Evolutionary conservation across 2,888 invertebrate species (phyloP).

Genomic region (Venusia cambrica): DNA sequence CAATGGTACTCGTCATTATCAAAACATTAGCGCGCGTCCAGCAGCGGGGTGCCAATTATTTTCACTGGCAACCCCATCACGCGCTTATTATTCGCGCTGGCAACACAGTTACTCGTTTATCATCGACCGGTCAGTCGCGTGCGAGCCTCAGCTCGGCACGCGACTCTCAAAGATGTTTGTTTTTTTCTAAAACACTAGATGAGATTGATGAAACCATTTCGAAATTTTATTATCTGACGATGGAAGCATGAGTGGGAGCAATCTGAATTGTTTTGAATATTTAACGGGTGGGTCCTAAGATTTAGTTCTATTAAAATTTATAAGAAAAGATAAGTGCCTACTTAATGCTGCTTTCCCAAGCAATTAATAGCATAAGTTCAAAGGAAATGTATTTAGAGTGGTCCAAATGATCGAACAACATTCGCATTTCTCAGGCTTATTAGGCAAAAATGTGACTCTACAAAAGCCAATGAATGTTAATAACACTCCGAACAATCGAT

Average conservation of each 20-base stretch:
- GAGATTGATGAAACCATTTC: constrained; percentile 32
- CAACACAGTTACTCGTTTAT: constrained; percentile 66
- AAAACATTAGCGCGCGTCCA: constrained; percentile 71
- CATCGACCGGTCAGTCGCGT: constrained; percentile 53
- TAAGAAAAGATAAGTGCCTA: constrained; percentile 3
- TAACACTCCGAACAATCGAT: constrained; percentile 38
- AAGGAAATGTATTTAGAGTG: constrained; percentile 22
- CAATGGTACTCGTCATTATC: constrained; percentile 72
- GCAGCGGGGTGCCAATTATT: constrained; percentile 79
- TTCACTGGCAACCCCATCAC: constrained; percentile 69
- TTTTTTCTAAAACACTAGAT: constrained; percentile 43
- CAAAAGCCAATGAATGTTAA: constrained; percentile 49
- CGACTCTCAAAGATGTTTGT: constrained; percentile 34
- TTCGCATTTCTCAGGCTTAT: constrained; percentile 54
- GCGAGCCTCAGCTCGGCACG: constrained; percentile 42
- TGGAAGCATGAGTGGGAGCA: constrained; percentile 17
- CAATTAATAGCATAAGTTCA: constrained; percentile 19
- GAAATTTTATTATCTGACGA: constrained; percentile 29
- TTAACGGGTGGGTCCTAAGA: no score
- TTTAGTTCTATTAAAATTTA: constrained; percentile 9
- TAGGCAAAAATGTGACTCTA: constrained; percentile 44
- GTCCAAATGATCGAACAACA: constrained; percentile 32
- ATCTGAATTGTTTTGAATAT: constrained; percentile 9
- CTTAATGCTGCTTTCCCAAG: constrained; percentile 10
- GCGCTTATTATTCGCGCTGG: constrained; percentile 57